Percentiles rank a stretch among this genome's conserved stretches.
phyloP scores from a whole-genome alignment of 1,140 invertebrate species.

The Zaprionus ghesquierei region DNA sequence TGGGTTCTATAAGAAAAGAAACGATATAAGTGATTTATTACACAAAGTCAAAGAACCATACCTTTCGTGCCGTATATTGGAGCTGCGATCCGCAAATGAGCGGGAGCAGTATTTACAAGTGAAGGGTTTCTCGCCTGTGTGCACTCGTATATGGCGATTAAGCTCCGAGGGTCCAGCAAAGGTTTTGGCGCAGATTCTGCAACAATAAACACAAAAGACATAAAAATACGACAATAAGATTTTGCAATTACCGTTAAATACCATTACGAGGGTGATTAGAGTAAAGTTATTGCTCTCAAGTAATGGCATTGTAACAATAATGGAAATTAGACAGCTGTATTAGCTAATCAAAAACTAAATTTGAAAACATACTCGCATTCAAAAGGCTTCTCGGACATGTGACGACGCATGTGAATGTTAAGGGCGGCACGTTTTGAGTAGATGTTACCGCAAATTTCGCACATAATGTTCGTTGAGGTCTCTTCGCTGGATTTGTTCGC shows the following conservation, averaged over 20 bases:
- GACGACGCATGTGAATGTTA: conserved; percentile 79
- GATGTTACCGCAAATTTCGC: conserved; percentile 77
- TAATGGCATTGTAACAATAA: not conserved
- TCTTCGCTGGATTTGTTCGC: conserved; percentile 48
- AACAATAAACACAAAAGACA: not conserved
- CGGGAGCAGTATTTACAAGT: conserved; percentile 88
- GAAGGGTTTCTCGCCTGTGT: conserved; percentile 85
- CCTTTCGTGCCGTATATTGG: conserved; percentile 85
- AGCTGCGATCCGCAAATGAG: conserved; percentile 87
- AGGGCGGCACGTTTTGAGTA: conserved; percentile 71
- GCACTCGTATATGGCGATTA: conserved; percentile 73
- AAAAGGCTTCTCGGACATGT: conserved; percentile 75
- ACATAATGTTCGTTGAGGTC: conserved; percentile 69
- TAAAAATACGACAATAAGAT: not conserved
- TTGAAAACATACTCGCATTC: conserved; percentile 71
- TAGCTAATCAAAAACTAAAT: not conserved
- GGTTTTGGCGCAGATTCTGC: conserved; percentile 71
- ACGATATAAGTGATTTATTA: not conserved
- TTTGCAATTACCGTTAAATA: not conserved
- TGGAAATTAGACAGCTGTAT: not conserved
- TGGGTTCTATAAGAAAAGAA: conserved; percentile 83
- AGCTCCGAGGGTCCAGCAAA: conserved; percentile 76
- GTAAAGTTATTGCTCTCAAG: not conserved
- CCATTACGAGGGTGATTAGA: not conserved
- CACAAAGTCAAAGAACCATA: conserved; percentile 1